Percentiles rank a stretch among this genome's conserved stretches.
Evolutionary conservation across 1,140 invertebrate species (phyloP).

Genomic region (Drosophila ironensis): DNA sequence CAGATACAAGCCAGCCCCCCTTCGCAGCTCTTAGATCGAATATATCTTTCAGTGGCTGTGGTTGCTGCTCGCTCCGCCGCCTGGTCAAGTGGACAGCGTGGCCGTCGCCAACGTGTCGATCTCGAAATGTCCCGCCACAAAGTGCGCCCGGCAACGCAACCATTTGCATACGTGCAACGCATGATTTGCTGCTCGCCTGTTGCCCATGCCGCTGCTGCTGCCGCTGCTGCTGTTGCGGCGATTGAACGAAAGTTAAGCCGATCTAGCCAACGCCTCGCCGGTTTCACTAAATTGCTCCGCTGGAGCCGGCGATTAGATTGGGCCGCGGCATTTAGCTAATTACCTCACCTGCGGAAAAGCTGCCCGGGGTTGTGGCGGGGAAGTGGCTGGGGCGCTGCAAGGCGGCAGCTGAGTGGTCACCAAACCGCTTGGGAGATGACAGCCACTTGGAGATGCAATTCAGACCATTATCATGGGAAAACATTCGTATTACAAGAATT

Average conservation of each 20-base stretch:
- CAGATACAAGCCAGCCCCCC: too few species aligned
- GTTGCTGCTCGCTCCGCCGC: constrained; percentile 46
- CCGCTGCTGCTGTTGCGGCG: too few species aligned
- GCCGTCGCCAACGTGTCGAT: constrained; percentile 8
- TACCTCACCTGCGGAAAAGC: constrained; percentile 30
- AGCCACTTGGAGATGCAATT: constrained; percentile 3
- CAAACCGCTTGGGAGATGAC: constrained; percentile 28
- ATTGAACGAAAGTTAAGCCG: constrained; percentile 62
- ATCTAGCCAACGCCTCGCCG: constrained; percentile 39
- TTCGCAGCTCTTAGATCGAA: too few species aligned
- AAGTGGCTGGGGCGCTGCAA: neutral
- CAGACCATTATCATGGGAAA: neutral
- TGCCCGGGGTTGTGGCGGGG: neutral
- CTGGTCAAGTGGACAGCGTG: constrained; percentile 42
- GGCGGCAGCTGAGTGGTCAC: constrained; percentile 3
- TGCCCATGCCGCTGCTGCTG: too few species aligned
- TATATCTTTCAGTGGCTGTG: too few species aligned
- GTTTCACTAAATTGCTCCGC: constrained; percentile 64
- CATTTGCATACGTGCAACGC: constrained; percentile 52
- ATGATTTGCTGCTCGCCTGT: constrained; percentile 28
- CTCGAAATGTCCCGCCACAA: constrained; percentile 9
- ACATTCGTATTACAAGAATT: constrained; percentile 28
- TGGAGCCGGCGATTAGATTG: constrained; percentile 62
- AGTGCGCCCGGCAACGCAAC: constrained; percentile 8
- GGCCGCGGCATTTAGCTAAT: constrained; percentile 58